Evolutionary conservation across 2,888 invertebrate genomes (phyloP), one percentile per base, ranked within the genome.

Genomic region (Drosophila neonasuta): DNA sequence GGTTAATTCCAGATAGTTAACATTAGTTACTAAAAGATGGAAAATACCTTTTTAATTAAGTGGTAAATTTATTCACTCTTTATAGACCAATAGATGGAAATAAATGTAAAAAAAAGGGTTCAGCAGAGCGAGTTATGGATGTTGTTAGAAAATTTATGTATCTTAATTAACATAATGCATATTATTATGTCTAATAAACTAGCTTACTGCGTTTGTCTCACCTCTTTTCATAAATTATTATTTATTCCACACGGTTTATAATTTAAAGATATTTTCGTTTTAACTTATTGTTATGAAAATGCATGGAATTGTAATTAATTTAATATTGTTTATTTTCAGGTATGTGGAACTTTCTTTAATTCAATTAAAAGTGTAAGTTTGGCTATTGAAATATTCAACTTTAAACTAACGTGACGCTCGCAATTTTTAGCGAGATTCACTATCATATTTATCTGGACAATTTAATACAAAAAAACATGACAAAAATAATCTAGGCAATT

Each of bases 401-500:
- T 17, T 32, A 29, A 41, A 13, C 11, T 41, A 10, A 34, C 48
- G 55, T 48, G 55, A 24, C 32, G 29, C 2, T 2, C 17, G 29
- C 34, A 10, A n/a, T 29, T 30, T 51, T 41, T 24, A n/a, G 17
- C 6, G 9, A n/a, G 10, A 39, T 13, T 48, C 5, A 13, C 2
- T 55, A 11, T 3, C 34, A 34, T 10, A 20, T 24, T 24, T 59
- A n/a, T 44, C 13, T 44, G 0, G 2, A 34, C 7, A 44, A 59
- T 50, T 42, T 11, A 42, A 5, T 11, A 34, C 20, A 39, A 51
- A 50, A 50, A 44, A 51, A 57, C 61, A 41, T 29, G 54, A 17
- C n/a, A 11, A 6, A 34, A 51, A 82, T 62, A 77, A 74, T 66
- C 74, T 61, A 8, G 46, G 52, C 66, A 80, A 84, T 80, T 69